These are phyloP conservation scores for Lepus timidus DNA, from an alignment of 2,113 vertebrate genomes.

Conservation along the genomic window DNA sequence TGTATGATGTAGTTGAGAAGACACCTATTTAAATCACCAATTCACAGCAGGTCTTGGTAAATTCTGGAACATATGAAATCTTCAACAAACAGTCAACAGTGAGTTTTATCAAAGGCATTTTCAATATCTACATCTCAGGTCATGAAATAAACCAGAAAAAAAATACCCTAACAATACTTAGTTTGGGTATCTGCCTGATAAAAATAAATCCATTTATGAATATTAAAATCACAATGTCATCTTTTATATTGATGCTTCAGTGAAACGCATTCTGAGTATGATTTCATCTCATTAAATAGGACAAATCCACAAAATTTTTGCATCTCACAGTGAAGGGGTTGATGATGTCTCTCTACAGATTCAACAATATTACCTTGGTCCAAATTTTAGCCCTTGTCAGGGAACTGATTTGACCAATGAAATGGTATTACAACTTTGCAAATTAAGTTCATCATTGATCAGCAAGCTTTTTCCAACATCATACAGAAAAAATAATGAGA, in stretches of 20 bases:
- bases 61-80: background rate
- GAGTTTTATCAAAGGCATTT: background rate
- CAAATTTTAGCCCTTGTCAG: background rate
- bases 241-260: constrained; percentile 25
- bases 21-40: constrained; percentile 11
- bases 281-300: constrained; percentile 43
- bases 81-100: background rate
- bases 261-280: constrained; percentile 1
- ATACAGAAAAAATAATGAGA: background rate
- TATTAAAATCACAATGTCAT: constrained; percentile 14
- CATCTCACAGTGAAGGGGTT: background rate
- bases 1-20: background rate
- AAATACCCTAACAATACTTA: background rate
- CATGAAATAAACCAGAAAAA: background rate
- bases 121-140: background rate
- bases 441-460: background rate
- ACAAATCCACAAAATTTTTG: constrained; percentile 21
- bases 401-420: background rate
- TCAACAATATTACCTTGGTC: background rate
- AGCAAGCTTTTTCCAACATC: background rate
- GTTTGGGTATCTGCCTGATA: constrained; percentile 19
- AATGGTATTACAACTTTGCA: background rate
- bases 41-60: background rate
- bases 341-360: background rate
- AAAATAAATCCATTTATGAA: constrained; percentile 29